phyloP scores from a whole-genome alignment of 2,797 vertebrate genomes.

The Hypotaenidia okinawae region DNA sequence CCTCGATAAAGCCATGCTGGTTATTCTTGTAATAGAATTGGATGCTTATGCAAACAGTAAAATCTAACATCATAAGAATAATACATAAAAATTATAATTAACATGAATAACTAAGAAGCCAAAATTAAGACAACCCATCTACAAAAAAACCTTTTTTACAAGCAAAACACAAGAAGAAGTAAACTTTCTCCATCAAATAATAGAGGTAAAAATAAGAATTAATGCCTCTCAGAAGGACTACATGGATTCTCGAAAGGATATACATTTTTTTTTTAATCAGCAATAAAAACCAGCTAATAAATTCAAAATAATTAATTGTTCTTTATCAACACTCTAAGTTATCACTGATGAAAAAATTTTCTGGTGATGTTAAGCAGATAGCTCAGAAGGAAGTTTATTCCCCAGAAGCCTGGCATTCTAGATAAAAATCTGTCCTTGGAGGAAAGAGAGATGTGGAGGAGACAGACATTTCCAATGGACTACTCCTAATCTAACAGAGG shows the following conservation, averaged over 20 bases:
- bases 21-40: not conserved
- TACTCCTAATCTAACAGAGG: not conserved
- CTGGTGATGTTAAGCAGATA: not conserved
- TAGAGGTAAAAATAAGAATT: not conserved
- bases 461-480: not conserved
- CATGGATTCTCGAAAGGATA: not conserved
- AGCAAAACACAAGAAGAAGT: not conserved
- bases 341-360: not conserved
- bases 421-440: not conserved
- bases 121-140: not conserved
- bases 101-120: not conserved
- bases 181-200: not conserved
- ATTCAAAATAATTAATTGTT: not conserved
- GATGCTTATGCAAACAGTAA: not conserved
- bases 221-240: not conserved
- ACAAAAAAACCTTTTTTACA: no score
- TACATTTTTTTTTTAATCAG: not conserved
- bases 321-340: not conserved
- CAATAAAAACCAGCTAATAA: not conserved
- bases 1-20: no score
- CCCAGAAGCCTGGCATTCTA: not conserved
- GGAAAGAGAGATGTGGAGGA: not conserved
- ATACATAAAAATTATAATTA: not conserved
- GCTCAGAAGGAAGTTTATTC: not conserved
- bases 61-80: not conserved